Conservation (phyloP, 2,113 vertebrate species). For the Sakesphorus luctuosus region DNA sequence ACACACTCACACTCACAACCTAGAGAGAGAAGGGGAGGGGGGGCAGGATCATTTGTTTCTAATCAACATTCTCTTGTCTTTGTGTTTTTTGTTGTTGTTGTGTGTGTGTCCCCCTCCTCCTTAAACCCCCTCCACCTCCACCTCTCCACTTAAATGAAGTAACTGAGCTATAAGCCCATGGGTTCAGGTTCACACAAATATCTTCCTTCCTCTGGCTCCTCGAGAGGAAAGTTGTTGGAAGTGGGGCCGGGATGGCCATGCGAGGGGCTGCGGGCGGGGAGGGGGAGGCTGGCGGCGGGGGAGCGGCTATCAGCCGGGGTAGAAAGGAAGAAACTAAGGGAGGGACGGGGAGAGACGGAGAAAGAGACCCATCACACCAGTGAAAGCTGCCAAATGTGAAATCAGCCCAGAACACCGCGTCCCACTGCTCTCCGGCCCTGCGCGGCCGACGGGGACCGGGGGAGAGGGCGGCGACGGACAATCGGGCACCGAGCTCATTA, state of each 20-base stretch:
- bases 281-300: background rate
- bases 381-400: slow-evolving; percentile 40
- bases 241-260: slow-evolving; percentile 45
- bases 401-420: slow-evolving; percentile 28
- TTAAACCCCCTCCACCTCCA: background rate
- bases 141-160: slow-evolving; percentile 34
- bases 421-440: slow-evolving; percentile 30
- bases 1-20: slow-evolving; percentile 52
- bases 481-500: background rate
- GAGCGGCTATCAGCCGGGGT: background rate
- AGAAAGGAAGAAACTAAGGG: slow-evolving; percentile 28
- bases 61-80: slow-evolving; percentile 71
- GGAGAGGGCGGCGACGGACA: background rate
- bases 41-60: slow-evolving; percentile 70
- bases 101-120: background rate
- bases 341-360: background rate
- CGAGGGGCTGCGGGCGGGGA: background rate
- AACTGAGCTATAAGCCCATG: slow-evolving; percentile 3
- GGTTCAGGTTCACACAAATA: slow-evolving; percentile 57
- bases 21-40: background rate
- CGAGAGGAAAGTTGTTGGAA: slow-evolving; percentile 73
- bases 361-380: slow-evolving; percentile 2
- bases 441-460: background rate
- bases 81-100: slow-evolving; percentile 65
- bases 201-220: slow-evolving; percentile 41